These are phyloP conservation scores for Ceriagrion tenellum DNA, from an alignment of 2,888 invertebrate genomes.

Conservation along the genomic window DNA sequence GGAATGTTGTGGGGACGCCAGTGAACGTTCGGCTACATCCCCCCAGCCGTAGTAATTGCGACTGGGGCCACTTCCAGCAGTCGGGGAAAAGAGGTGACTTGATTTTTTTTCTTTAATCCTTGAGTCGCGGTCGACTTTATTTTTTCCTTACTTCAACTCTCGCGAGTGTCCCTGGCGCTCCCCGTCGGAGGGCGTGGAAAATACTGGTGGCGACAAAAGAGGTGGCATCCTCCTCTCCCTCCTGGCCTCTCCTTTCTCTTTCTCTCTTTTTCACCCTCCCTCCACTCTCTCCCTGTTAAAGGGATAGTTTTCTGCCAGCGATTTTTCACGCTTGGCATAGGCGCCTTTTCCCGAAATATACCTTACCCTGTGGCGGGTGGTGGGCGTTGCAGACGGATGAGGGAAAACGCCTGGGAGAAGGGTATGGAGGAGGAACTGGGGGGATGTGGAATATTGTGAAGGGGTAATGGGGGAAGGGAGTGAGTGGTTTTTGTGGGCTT, in stretches of 20 bases:
- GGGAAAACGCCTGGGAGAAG: not conserved
- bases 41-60: not conserved
- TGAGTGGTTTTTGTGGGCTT: too few species aligned
- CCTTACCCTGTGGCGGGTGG: slow-evolving; percentile 19
- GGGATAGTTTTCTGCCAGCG: slow-evolving; percentile 61
- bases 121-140: not conserved
- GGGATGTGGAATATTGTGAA: not conserved
- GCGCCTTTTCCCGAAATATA: slow-evolving; percentile 59
- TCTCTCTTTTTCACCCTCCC: not conserved
- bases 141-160: not conserved
- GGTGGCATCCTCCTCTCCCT: not conserved
- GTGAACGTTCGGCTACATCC: not conserved
- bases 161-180: not conserved
- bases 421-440: not conserved
- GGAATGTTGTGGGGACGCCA: not conserved
- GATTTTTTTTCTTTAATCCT: not conserved
- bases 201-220: slow-evolving; percentile 53
- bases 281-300: not conserved
- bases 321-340: slow-evolving; percentile 61
- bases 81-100: not conserved
- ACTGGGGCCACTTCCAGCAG: not conserved
- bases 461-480: not conserved
- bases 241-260: not conserved
- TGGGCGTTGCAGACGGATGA: slow-evolving; percentile 26
- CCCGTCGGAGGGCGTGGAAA: not conserved